A percentile compares a stretch with the other conserved stretches of the same genome.
These are phyloP conservation scores for Palloptera scutellata DNA, from an alignment of 2,888 invertebrate genomes.

Conservation along the genomic window DNA sequence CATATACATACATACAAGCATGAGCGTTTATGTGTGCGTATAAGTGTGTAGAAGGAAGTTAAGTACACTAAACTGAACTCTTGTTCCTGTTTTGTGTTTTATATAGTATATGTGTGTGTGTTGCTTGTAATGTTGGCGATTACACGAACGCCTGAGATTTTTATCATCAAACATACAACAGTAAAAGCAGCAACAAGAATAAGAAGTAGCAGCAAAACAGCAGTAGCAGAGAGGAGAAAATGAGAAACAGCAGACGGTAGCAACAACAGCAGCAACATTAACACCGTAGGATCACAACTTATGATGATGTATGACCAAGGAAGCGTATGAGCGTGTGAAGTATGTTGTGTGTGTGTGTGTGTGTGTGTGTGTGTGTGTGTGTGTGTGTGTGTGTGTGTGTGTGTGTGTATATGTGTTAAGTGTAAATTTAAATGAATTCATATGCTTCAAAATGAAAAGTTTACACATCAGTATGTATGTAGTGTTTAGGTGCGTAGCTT, in stretches of 20 bases:
- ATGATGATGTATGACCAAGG: not conserved
- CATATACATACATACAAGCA: not conserved
- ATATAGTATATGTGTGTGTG: constrained; percentile 29
- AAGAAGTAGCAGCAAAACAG: not conserved
- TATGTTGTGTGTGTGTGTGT: constrained; percentile 7
- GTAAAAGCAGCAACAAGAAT: constrained; percentile 12
- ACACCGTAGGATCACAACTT: not conserved
- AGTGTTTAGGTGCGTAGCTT: no score
- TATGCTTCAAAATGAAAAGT: no score
- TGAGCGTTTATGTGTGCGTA: not conserved
- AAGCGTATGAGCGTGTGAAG: constrained; percentile 10
- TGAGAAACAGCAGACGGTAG: not conserved
- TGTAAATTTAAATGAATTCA: no score
- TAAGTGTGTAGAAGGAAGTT: constrained; percentile 41
- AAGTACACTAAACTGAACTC: constrained; percentile 58
- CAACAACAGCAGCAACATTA: not conserved
- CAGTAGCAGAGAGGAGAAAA: no score
- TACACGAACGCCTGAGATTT: constrained; percentile 40
- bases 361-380: constrained; percentile 1
- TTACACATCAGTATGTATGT: no score
- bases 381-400: not conserved
- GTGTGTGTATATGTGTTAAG: no score
- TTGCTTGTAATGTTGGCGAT: constrained; percentile 34
- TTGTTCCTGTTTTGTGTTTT: constrained; percentile 48
- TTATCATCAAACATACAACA: constrained; percentile 31